phyloP scores from a whole-genome alignment of 2,797 vertebrate genomes.

The Euthynnus affinis region DNA sequence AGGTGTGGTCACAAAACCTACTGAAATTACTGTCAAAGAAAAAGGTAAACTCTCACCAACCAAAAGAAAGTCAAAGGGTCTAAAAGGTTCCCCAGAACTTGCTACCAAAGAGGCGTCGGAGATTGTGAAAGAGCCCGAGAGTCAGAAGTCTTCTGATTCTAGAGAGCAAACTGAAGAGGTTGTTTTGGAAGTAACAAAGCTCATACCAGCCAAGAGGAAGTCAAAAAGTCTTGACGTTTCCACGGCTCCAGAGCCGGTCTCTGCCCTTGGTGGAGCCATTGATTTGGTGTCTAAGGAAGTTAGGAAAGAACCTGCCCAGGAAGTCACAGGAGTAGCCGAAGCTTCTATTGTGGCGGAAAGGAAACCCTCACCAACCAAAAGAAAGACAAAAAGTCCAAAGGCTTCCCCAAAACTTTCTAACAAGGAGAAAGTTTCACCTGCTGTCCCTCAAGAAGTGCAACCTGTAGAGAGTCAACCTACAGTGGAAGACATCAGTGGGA shows the following conservation, averaged over 20 bases:
- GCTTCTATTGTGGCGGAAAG: background rate
- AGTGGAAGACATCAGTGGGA: background rate
- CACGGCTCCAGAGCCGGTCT: background rate
- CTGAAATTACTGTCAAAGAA: background rate
- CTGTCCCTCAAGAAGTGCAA: background rate
- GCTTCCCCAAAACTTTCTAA: background rate
- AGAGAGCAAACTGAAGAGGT: background rate
- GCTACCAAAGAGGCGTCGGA: background rate
- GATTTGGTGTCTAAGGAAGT: background rate
- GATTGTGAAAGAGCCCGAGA: background rate
- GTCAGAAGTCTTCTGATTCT: background rate
- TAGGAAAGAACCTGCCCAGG: background rate
- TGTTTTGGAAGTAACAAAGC: background rate
- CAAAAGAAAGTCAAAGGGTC: conserved; percentile 28
- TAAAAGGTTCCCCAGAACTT: background rate
- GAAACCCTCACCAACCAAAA: conserved; percentile 7
- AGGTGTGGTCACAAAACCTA: background rate
- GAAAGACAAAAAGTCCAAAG: background rate
- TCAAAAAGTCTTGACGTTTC: conserved; percentile 13
- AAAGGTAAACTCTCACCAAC: conserved; percentile 25
- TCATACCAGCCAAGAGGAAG: conserved; percentile 9
- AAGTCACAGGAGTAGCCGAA: background rate
- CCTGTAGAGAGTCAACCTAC: background rate
- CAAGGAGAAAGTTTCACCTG: background rate
- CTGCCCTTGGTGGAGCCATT: background rate